These are phyloP conservation scores for Trichechus manatus DNA, from an alignment of 2,113 vertebrate genomes.

Conservation along the genomic window DNA sequence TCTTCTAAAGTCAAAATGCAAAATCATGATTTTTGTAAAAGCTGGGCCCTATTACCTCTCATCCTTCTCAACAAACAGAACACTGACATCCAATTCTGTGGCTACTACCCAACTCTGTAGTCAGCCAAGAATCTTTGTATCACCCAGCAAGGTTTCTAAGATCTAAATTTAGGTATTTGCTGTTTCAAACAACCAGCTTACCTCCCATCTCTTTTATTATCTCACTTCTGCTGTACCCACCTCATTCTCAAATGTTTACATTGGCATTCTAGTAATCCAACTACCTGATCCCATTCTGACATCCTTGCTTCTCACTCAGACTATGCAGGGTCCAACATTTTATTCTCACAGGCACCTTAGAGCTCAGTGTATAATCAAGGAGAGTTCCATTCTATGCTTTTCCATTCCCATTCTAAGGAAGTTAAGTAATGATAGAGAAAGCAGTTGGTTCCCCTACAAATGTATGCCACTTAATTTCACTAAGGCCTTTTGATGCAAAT, in stretches of 20 bases:
- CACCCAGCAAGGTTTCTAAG: background rate
- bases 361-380: background rate
- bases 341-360: background rate
- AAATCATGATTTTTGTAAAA: background rate
- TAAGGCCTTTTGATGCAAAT: background rate
- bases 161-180: background rate
- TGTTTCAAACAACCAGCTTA: background rate
- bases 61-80: background rate
- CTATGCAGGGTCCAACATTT: background rate
- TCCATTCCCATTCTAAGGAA: constrained; percentile 29
- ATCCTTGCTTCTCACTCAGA: background rate
- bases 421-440: background rate
- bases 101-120: background rate
- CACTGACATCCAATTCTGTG: background rate
- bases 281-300: background rate
- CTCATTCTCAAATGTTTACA: background rate
- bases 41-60: background rate
- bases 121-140: background rate
- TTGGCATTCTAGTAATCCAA: background rate
- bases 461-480: background rate
- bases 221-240: background rate
- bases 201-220: background rate
- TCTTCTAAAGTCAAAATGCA: background rate
- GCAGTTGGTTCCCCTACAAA: background rate
- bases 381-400: background rate